Conservation (phyloP, 1,140 invertebrate genomes). For the Bombus impatiens region DNA sequence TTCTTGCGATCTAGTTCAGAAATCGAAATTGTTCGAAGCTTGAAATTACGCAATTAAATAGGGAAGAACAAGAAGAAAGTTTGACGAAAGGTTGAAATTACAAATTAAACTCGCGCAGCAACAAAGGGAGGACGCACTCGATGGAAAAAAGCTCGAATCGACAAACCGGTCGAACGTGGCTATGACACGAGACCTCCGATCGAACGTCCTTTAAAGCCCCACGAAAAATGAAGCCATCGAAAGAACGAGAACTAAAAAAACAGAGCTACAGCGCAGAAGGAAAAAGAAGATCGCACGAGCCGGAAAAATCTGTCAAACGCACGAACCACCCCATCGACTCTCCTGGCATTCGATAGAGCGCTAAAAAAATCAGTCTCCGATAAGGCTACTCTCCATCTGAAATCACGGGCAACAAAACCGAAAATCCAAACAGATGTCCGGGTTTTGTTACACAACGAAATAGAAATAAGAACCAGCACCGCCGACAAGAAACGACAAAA, state of each 20-base stretch:
- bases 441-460: background rate
- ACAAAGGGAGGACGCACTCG: background rate
- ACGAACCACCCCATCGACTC: background rate
- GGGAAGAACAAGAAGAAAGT: background rate
- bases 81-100: background rate
- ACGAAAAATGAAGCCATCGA: background rate
- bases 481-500: background rate
- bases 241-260: background rate
- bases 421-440: background rate
- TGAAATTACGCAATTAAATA: background rate
- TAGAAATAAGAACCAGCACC: background rate
- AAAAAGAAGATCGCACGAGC: background rate
- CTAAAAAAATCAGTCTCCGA: background rate
- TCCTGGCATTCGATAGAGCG: background rate
- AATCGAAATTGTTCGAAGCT: background rate
- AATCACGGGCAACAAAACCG: too few relatives aligned
- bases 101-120: background rate
- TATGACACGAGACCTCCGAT: background rate
- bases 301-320: background rate
- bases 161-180: background rate
- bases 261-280: background rate
- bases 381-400: background rate
- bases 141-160: background rate
- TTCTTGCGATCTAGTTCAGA: background rate
- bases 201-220: background rate